Evolutionary conservation across 1,140 invertebrate species (phyloP).

Genomic region (Homalodisca vitripennis): DNA sequence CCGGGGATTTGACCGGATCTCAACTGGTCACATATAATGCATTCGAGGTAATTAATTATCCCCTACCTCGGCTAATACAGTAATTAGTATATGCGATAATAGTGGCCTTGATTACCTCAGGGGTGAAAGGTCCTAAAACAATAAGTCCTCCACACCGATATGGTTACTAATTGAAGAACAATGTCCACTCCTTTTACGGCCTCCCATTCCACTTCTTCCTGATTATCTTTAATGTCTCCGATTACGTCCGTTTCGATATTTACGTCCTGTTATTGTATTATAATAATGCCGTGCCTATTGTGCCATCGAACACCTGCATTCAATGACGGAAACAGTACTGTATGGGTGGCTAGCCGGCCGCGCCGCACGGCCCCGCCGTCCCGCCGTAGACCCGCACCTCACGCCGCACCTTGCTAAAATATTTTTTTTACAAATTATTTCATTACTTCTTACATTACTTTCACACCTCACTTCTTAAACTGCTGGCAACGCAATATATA

Average conservation of each 20-base stretch:
- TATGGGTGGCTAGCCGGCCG: no score
- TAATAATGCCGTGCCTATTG: background rate
- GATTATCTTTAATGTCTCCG: conserved; percentile 7
- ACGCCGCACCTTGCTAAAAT: no score
- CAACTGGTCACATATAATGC: conserved; percentile 23
- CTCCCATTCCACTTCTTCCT: background rate
- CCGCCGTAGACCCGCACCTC: no score
- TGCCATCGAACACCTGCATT: background rate
- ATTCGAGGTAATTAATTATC: conserved; percentile 25
- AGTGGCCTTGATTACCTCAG: conserved; percentile 23
- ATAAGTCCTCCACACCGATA: conserved; percentile 21
- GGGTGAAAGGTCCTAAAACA: conserved; percentile 19
- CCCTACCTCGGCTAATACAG: conserved; percentile 26
- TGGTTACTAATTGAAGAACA: conserved; percentile 12
- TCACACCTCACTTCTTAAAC: no score
- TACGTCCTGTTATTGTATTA: background rate
- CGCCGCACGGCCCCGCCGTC: no score
- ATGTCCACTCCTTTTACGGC: conserved; percentile 6
- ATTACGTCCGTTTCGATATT: background rate
- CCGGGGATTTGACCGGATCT: background rate
- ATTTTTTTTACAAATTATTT: no score
- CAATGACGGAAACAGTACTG: background rate
- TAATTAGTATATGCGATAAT: conserved; percentile 31
- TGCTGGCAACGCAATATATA: no score
- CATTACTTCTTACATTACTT: no score